phyloP scores from a whole-genome alignment of 1,140 invertebrate genomes.

The Drosophila nikananu region DNA sequence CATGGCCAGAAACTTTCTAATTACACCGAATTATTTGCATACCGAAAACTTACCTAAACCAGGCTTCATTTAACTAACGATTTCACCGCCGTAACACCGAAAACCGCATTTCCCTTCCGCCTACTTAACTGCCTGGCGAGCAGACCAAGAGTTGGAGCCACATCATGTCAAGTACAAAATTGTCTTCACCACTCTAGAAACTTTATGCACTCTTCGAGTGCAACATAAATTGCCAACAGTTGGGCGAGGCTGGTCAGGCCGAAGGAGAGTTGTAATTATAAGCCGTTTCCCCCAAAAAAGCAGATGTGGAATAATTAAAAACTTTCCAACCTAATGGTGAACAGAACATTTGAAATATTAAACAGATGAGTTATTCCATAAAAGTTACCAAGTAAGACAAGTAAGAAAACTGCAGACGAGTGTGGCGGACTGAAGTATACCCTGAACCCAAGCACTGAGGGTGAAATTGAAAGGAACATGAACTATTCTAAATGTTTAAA shows the following conservation, averaged over 20 bases:
- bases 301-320: conserved; percentile 38
- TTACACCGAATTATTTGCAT: conserved; percentile 51
- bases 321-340: conserved; percentile 7
- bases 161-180: conserved; percentile 79
- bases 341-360: conserved; percentile 5
- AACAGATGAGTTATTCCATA: neutral
- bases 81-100: conserved; percentile 30
- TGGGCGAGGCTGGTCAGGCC: conserved; percentile 40
- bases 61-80: conserved; percentile 59
- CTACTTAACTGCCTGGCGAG: conserved; percentile 41
- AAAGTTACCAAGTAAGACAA: neutral
- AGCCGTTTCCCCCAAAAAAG: conserved; percentile 4
- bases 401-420: no score
- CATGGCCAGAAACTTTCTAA: conserved; percentile 46
- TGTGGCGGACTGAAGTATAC: accelerated
- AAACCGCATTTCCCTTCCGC: conserved; percentile 21
- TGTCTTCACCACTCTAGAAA: conserved; percentile 72
- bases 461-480: neutral
- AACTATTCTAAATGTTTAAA: neutral
- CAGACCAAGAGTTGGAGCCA: conserved; percentile 34
- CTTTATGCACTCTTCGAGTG: conserved; percentile 74
- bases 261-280: conserved; percentile 32
- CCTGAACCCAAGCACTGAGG: neutral
- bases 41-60: conserved; percentile 48
- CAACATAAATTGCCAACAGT: conserved; percentile 76